Conservation (phyloP, 2,888 invertebrate species). For the Saturnia japonica region DNA sequence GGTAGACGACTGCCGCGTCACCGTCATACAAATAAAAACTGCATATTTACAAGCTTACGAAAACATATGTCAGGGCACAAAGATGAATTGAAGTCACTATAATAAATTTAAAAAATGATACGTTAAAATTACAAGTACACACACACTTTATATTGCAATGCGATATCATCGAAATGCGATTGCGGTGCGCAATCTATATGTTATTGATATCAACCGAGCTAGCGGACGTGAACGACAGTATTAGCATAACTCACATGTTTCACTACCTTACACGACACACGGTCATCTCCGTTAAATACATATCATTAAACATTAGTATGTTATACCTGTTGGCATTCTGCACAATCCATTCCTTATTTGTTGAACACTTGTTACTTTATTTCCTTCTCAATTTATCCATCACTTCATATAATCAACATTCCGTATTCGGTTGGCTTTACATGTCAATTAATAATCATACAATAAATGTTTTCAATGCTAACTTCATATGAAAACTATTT, state of each 20-base stretch:
- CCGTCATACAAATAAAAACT: no score
- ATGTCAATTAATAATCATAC: background rate
- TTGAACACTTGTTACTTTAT: background rate
- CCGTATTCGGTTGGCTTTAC: background rate
- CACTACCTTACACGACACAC: constrained; percentile 29
- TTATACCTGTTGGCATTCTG: constrained; percentile 36
- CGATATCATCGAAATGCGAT: constrained; percentile 19
- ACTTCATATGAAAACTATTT: background rate
- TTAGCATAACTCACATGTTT: constrained; percentile 41
- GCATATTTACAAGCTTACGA: no score
- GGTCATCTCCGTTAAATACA: constrained; percentile 18
- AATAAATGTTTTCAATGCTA: background rate
- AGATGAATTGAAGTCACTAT: no score
- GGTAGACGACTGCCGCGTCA: no score
- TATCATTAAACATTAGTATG: constrained; percentile 9
- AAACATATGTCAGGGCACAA: background rate
- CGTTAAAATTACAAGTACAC: background rate
- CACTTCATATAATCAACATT: background rate
- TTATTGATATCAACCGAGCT: constrained; percentile 49
- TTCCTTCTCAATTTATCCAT: background rate
- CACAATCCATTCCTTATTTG: constrained; percentile 34
- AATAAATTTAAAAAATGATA: no score
- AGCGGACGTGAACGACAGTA: constrained; percentile 28
- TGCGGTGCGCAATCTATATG: constrained; percentile 44
- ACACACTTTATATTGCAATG: background rate